phyloP scores from a whole-genome alignment of 1,140 invertebrate species.

The Hycleus phaleratus region DNA sequence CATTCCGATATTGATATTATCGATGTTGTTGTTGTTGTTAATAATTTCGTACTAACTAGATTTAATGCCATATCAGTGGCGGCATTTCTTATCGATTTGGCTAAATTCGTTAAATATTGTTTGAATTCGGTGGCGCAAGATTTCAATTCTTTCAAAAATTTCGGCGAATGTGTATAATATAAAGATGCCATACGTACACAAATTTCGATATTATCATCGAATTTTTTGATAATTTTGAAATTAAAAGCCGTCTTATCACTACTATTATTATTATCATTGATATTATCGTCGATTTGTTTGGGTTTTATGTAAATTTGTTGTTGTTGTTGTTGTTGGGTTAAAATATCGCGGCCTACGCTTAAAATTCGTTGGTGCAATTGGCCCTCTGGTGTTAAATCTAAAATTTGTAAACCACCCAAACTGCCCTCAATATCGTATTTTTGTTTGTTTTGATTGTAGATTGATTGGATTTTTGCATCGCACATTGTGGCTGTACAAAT shows the following conservation, averaged over 20 bases:
- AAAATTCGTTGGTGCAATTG: constrained; percentile 77
- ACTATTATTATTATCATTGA: constrained; percentile 14
- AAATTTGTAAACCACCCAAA: constrained; percentile 79
- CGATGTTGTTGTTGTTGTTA: constrained; percentile 34
- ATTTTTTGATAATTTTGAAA: constrained; percentile 52
- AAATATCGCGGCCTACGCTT: constrained; percentile 72
- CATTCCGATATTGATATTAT: constrained; percentile 49
- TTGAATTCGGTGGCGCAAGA: constrained; percentile 71
- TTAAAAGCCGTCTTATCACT: constrained; percentile 54
- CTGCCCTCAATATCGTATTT: constrained; percentile 69
- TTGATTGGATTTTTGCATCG: constrained; percentile 84
- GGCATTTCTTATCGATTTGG: constrained; percentile 75
- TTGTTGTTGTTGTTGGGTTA: constrained; percentile 41
- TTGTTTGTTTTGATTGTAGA: constrained; percentile 50
- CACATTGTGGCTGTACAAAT: constrained; percentile 89
- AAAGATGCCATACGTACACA: constrained; percentile 79
- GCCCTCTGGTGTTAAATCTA: constrained; percentile 82
- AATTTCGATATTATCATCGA: constrained; percentile 39
- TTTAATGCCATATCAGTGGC: constrained; percentile 91
- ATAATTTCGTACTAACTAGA: constrained; percentile 63
- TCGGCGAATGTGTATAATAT: constrained; percentile 86
- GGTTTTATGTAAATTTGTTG: constrained; percentile 45
- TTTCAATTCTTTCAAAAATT: constrained; percentile 76
- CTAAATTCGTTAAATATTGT: constrained; percentile 62
- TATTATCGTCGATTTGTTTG: background rate